Conservation (phyloP, 2,113 vertebrate species). For the Rhinoptilus africanus region DNA sequence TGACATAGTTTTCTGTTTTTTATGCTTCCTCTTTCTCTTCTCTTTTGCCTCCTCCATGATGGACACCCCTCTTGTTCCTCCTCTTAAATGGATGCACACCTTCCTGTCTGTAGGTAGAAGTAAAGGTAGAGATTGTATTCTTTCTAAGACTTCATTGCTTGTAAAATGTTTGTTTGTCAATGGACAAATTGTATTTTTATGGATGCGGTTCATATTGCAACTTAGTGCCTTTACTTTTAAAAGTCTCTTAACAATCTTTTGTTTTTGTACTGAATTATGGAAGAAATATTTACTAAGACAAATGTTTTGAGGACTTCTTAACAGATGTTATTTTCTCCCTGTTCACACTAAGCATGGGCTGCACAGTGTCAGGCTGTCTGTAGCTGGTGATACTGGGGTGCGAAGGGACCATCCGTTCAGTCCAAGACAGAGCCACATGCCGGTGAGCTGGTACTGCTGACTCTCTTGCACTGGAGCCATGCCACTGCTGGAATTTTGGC, state of each 20-base stretch:
- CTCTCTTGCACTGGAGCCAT: neutral
- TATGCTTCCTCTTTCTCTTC: constrained; percentile 58
- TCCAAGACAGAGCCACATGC: neutral
- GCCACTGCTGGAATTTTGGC: neutral
- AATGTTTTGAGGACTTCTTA: neutral
- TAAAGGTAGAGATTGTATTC: constrained; percentile 90
- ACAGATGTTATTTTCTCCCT: neutral
- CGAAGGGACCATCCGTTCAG: neutral
- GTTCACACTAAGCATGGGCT: neutral
- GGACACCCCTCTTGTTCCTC: constrained; percentile 71
- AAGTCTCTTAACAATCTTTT: neutral
- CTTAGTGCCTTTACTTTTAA: neutral
- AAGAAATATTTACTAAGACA: neutral
- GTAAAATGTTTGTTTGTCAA: constrained; percentile 27
- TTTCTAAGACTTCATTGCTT: constrained; percentile 55
- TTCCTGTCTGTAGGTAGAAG: constrained; percentile 92
- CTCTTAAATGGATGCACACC: constrained; percentile 68
- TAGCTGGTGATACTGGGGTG: neutral
- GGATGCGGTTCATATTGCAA: neutral
- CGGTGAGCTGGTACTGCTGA: neutral
- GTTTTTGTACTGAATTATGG: neutral
- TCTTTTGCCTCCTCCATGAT: constrained; percentile 58
- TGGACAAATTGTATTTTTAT: constrained; percentile 5
- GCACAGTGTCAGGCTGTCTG: neutral
- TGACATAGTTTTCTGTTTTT: constrained; percentile 60